Conservation (phyloP, 2,888 invertebrate genomes). For the Onthophagus sagittarius region DNA sequence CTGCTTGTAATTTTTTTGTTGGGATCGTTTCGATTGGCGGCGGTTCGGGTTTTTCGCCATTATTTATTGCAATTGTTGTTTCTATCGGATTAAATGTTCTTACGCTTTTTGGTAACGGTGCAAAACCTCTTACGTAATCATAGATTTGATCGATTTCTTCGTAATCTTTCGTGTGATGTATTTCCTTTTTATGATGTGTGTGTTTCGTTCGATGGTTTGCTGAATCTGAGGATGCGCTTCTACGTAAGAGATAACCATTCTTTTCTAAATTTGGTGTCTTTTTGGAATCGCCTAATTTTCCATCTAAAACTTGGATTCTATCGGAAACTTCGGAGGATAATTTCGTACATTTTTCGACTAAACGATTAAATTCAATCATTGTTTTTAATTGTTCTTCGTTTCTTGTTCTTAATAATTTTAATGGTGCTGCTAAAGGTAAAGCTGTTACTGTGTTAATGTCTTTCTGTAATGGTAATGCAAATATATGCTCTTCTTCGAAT, state of each 20-base stretch:
- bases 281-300: conserved; percentile 67
- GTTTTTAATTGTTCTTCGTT: conserved; percentile 77
- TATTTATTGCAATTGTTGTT: conserved; percentile 49
- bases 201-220: conserved; percentile 54
- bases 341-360: conserved; percentile 73
- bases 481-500: conserved; percentile 82
- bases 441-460: conserved; percentile 75
- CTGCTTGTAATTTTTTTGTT: conserved; percentile 69
- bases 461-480: conserved; percentile 78
- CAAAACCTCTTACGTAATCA: conserved; percentile 90
- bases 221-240: conserved; percentile 76
- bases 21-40: conserved; percentile 91
- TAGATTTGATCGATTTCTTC: conserved; percentile 97
- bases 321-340: conserved; percentile 74
- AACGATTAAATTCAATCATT: conserved; percentile 61
- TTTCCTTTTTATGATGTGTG: conserved; percentile 51
- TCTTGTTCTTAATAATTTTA: conserved; percentile 78
- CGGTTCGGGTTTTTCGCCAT: conserved; percentile 69
- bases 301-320: conserved; percentile 76
- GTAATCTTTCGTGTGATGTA: conserved; percentile 71
- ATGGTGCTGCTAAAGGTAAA: conserved; percentile 78
- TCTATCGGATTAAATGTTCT: conserved; percentile 60
- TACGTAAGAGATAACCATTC: conserved; percentile 68
- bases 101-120: conserved; percentile 80
- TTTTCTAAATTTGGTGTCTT: conserved; percentile 52